Base-by-base conservation (phyloP, 1,140 invertebrate genomes). In the Hypsibius dujardini region DNA sequence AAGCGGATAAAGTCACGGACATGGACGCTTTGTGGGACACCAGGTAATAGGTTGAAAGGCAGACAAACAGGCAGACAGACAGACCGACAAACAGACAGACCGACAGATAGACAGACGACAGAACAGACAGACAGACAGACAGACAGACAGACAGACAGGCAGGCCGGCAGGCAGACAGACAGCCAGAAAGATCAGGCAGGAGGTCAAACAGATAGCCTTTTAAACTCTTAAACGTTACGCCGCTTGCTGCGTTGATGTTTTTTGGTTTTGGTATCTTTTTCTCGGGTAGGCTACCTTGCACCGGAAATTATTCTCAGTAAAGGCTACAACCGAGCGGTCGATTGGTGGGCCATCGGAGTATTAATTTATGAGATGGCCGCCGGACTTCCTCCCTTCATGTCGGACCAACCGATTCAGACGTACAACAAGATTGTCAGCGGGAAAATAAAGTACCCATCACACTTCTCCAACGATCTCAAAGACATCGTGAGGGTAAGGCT, bases 401-500 rank as follows among this genome's bases (percentile, higher is more conserved):
- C 62, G 7, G 62, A 67, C 40, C 62, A 67, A 67, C 62, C 62
- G 12, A 67, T 67, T 3, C 62, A 67, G 40, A 67, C 62, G 3
- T 67, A 67, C 62, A 67, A 67, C 62, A 67, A 67, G 62, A 67
- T 67, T 67, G 62, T 67, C 62, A 67, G 62, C 62, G 62, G 62
- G 62, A 67, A 67, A 67, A 40, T 67, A 42, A 67, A 67, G 40
- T 67, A 67, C 40, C 70, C 70, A 62, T 50, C 70, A n/a, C 70
- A 70, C 46, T 70, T 70, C 56, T 70, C 70, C 7, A 59, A 7
- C 46, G 46, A 70, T 47, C 42, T 70, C 3, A 70, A 70, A 62
- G 70, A 70, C 46, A 28, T 70, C 28, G 46, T 70, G 7, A 70
- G 79, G 47, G n/a, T n/a, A n/a, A n/a, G n/a, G n/a, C n/a, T n/a